Evolutionary conservation across 2,888 invertebrate genomes (phyloP).

Genomic region (Trissoscelio sp.): DNA sequence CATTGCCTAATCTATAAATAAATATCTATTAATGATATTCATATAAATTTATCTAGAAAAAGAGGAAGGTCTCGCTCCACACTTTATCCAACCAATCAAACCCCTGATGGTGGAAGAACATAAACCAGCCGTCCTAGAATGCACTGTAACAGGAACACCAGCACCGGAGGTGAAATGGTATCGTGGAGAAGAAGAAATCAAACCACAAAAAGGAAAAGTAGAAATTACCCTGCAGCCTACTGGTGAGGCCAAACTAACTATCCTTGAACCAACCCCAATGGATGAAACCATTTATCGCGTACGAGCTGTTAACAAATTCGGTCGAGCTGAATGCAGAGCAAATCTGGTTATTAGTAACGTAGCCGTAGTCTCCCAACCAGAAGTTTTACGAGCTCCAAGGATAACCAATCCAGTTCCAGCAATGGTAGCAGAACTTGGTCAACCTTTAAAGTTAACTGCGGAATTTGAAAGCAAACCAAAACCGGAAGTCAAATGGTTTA

Average conservation of each 20-base stretch:
- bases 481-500: slow-evolving; percentile 92
- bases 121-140: slow-evolving; percentile 87
- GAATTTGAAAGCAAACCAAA: slow-evolving; percentile 89
- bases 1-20: no score
- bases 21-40: no score
- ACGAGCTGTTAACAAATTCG: slow-evolving; percentile 89
- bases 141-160: slow-evolving; percentile 88
- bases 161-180: slow-evolving; percentile 90
- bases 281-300: slow-evolving; percentile 89
- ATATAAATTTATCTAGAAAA: no score
- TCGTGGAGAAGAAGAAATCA: slow-evolving; percentile 86
- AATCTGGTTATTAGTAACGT: slow-evolving; percentile 87
- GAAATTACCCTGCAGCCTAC: slow-evolving; percentile 86
- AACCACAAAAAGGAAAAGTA: slow-evolving; percentile 84
- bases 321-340: slow-evolving; percentile 89
- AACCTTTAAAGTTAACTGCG: slow-evolving; percentile 88
- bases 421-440: slow-evolving; percentile 88
- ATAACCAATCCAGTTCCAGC: slow-evolving; percentile 92
- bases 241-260: slow-evolving; percentile 87
- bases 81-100: slow-evolving; percentile 87
- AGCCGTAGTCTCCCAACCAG: slow-evolving; percentile 84
- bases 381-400: slow-evolving; percentile 87
- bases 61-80: slow-evolving; percentile 88
- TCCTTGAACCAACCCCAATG: slow-evolving; percentile 87
- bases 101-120: slow-evolving; percentile 87